Evolutionary conservation across 1,140 invertebrate species (phyloP), one percentile per base, ranked within the genome.

Genomic region (Drosophila dunni): DNA sequence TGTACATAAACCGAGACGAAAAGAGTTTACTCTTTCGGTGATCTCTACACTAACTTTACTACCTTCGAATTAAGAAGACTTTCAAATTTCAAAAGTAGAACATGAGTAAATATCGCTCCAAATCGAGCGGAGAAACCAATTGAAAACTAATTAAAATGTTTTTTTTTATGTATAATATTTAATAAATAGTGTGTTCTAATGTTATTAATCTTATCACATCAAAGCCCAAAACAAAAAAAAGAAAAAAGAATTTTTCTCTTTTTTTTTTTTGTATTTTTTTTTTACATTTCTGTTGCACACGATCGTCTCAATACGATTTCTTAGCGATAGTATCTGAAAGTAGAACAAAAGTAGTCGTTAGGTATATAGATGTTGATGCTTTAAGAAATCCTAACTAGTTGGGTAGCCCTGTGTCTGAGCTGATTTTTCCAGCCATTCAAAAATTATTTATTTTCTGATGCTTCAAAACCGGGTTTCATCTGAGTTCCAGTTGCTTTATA

Each of bases 301-400:
- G 68, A 53, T 54, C 64, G 48, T 61, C 57, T 29, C 53, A 51
- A 15, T 60, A 17, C 36, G 24, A 20, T 44, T 46, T 40, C 45
- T 81, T 78, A 83, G 78, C 81, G 81, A 83, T 83, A 83, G 57
- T 83, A 83, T 83, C 81, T 83, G 81, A 50, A 83, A 83, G 69
- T 79, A 79, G 40, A 79, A 68, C 36, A 68, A 79, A 77, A 60
- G 10, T 24, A 17, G 58, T 15, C 38, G 77, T 79, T 76, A 79
- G 66, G 8, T 17, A 34, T 10, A 15, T n/a, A 20, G 17, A 40
- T 17, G 20, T 5, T 0, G 20, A n/a, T 29, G 29, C 20, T 11
- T 11, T 38, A 38, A 20, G n/a, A 40, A 13, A 17, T 56, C 15
- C 34, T 56, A 38, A 9, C 46, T 29, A 7, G 54, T 33, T 36